Evolutionary conservation across 2,113 vertebrate species (phyloP).

Genomic region (Gorsachius goisagi): DNA sequence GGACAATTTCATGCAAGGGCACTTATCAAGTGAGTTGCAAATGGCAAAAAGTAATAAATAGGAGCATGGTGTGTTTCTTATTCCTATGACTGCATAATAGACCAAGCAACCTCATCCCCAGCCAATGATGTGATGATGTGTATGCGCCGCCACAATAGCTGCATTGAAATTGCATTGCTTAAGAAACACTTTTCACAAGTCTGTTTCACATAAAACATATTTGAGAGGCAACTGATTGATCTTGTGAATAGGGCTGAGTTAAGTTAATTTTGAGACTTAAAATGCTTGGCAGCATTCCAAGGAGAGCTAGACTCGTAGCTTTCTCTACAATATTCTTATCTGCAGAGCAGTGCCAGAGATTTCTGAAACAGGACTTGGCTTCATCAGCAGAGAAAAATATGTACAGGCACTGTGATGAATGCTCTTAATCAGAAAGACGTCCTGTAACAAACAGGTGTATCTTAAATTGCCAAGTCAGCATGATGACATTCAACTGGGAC

Average conservation of each 20-base stretch:
- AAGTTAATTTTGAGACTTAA: slow-evolving; percentile 2
- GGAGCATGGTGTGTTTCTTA: not conserved
- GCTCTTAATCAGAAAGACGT: not conserved
- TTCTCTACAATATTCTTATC: not conserved
- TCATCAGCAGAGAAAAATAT: not conserved
- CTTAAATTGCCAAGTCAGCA: not conserved
- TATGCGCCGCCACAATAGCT: not conserved
- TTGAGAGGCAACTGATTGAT: not conserved
- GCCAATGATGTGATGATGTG: not conserved
- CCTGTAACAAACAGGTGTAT: not conserved
- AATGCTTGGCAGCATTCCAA: not conserved
- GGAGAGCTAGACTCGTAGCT: not conserved
- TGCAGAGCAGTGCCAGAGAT: not conserved
- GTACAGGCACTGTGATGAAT: not conserved
- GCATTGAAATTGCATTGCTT: not conserved
- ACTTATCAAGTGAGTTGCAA: not conserved
- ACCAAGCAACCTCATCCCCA: not conserved
- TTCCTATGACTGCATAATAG: not conserved
- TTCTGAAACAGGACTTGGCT: not conserved
- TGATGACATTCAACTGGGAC: not conserved
- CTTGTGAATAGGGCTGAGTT: not conserved
- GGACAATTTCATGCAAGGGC: not conserved
- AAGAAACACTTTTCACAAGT: not conserved
- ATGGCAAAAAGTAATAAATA: not conserved
- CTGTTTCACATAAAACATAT: not conserved